Percentiles rank a stretch among this genome's conserved stretches.
Conservation (phyloP, 2,888 invertebrate genomes). For the Taphrorychus bicolor region DNA sequence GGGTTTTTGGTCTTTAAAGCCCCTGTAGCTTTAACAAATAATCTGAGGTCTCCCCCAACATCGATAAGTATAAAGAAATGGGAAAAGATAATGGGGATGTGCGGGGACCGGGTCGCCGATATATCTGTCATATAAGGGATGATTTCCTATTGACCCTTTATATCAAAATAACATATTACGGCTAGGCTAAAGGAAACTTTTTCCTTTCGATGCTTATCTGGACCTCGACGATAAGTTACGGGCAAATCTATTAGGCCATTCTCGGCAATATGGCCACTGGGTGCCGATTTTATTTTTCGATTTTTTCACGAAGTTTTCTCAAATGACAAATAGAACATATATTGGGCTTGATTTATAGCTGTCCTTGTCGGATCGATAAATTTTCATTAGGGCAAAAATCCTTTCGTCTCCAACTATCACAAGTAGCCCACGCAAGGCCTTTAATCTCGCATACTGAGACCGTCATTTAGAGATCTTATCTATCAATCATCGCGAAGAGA, state of each 20-base stretch:
- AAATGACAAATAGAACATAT: slow-evolving; percentile 28
- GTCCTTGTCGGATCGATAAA: not conserved
- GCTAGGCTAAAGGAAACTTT: slow-evolving; percentile 34
- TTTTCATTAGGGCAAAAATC: not conserved
- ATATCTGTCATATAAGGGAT: slow-evolving; percentile 42
- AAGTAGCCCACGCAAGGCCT: not conserved
- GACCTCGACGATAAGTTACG: slow-evolving; percentile 24
- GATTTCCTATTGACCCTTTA: slow-evolving; percentile 41
- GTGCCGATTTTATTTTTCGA: slow-evolving; percentile 26
- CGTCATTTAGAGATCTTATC: not conserved
- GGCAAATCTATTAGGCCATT: slow-evolving; percentile 34
- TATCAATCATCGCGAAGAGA: not conserved
- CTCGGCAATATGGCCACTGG: slow-evolving; percentile 35
- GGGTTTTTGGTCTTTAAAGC: slow-evolving; percentile 16
- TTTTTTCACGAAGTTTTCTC: slow-evolving; percentile 10
- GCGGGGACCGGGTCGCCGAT: slow-evolving; percentile 29
- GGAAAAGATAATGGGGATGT: slow-evolving; percentile 39
- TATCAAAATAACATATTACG: slow-evolving; percentile 42
- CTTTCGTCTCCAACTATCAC: not conserved
- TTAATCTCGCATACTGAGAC: not conserved
- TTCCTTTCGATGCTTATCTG: slow-evolving; percentile 5
- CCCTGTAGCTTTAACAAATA: slow-evolving; percentile 33
- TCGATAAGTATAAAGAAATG: slow-evolving; percentile 42
- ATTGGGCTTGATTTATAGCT: slow-evolving; percentile 5
- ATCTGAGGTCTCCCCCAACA: slow-evolving; percentile 37